These are phyloP conservation scores for Galaxea fascicularis DNA, from an alignment of 92 coral and sea anemone genomes.

Conservation along the genomic window DNA sequence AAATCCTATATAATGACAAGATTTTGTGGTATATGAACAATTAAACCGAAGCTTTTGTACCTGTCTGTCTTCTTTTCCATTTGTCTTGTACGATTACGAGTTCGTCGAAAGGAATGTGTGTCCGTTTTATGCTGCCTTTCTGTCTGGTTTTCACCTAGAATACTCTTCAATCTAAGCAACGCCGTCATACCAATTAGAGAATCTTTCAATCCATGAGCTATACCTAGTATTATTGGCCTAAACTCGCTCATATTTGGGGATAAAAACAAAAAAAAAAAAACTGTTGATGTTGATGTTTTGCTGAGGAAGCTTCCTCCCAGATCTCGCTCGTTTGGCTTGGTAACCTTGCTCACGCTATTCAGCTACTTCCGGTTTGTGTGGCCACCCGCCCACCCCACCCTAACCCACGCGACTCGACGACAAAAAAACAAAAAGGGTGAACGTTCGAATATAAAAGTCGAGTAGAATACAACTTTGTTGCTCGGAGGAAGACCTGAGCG, in stretches of 20 bases:
- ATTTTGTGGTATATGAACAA: background rate
- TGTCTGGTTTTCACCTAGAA: slow-evolving; percentile 62
- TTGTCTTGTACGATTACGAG: slow-evolving; percentile 65
- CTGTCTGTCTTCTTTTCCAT: slow-evolving; percentile 37
- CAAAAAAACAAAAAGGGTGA: no score
- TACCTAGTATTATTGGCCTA: slow-evolving; percentile 78
- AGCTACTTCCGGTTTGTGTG: background rate
- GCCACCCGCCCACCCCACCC: no score
- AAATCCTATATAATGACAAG: background rate
- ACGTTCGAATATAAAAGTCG: no score
- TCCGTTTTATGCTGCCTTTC: slow-evolving; percentile 59
- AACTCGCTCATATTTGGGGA: slow-evolving; percentile 80
- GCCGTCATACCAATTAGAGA: slow-evolving; percentile 87
- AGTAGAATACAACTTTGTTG: no score
- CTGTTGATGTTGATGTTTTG: slow-evolving; percentile 20
- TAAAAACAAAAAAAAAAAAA: background rate
- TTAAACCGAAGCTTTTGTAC: background rate
- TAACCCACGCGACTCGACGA: no score
- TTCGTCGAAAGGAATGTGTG: slow-evolving; percentile 49
- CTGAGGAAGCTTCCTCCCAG: background rate
- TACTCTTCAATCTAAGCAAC: slow-evolving; percentile 69
- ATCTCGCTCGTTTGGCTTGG: slow-evolving; percentile 18
- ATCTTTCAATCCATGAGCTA: slow-evolving; percentile 87
- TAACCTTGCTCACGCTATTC: background rate
- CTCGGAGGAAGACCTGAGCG: no score